These are phyloP conservation scores for Euphysa ruthae DNA, from an alignment of 30 jellyfish, hydroid and myxozoan genomes.

Conservation along the genomic window DNA sequence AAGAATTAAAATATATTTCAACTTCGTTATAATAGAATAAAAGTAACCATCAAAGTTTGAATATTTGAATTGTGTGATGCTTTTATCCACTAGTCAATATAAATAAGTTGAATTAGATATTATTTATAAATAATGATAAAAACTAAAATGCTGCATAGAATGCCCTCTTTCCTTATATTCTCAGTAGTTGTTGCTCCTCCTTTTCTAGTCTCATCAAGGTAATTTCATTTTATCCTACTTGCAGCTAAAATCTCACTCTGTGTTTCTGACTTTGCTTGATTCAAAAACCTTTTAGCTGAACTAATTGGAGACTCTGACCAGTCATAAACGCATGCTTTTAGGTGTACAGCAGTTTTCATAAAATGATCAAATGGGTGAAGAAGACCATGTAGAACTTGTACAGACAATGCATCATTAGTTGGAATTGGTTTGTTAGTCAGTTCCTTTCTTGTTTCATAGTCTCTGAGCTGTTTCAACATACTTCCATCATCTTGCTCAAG, in stretches of 20 bases:
- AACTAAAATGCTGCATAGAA: too few relatives aligned
- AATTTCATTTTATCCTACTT: not conserved
- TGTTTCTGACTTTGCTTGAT: not conserved
- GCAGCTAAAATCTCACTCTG: not conserved
- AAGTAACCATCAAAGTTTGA: too few relatives aligned
- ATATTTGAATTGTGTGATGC: too few relatives aligned
- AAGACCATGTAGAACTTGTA: not conserved
- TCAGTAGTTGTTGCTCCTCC: slow-evolving; percentile 28
- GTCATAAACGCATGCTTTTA: not conserved
- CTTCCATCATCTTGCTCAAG: slow-evolving; percentile 4
- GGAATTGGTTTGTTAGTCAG: slow-evolving; percentile 19
- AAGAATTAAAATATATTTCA: too few relatives aligned
- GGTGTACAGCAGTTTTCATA: not conserved
- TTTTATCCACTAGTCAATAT: too few relatives aligned
- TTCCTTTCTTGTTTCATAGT: not conserved
- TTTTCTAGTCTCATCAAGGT: slow-evolving; percentile 11
- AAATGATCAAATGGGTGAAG: not conserved
- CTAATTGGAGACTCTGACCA: not conserved
- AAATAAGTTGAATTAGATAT: too few relatives aligned
- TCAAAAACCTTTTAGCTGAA: not conserved
- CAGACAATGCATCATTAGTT: not conserved
- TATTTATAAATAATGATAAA: too few relatives aligned
- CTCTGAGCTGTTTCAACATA: not conserved
- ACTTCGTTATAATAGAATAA: too few relatives aligned
- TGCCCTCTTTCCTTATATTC: too few relatives aligned